Evolutionary conservation across 2,113 vertebrate species (phyloP).

Genomic region (Sphaerodactylus townsendi): DNA sequence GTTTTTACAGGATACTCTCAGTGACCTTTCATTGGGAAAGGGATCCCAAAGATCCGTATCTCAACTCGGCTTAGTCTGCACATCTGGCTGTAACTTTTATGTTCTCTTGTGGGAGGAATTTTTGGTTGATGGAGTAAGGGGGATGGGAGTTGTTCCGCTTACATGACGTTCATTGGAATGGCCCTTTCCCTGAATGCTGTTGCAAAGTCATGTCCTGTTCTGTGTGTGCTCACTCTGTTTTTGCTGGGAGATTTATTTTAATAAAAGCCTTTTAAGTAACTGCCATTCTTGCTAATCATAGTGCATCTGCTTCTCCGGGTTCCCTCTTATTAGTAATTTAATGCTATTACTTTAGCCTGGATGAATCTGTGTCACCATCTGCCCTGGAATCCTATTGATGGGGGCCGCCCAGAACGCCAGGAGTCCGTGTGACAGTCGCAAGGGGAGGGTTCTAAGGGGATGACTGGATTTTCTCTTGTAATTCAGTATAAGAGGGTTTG

Average conservation of each 20-base stretch:
- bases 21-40: neutral
- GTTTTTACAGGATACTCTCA: too few species aligned
- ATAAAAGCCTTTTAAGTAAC: constrained; percentile 72
- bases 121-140: constrained; percentile 27
- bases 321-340: constrained; percentile 71
- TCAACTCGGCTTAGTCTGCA: constrained; percentile 9
- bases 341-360: constrained; percentile 70
- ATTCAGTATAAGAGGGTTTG: constrained; percentile 44
- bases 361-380: constrained; percentile 74
- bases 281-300: constrained; percentile 69
- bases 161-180: constrained; percentile 53
- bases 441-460: constrained; percentile 41
- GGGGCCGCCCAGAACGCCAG: constrained; percentile 48
- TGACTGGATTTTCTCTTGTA: constrained; percentile 56
- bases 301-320: constrained; percentile 68
- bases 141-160: constrained; percentile 14
- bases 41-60: neutral
- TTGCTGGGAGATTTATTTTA: constrained; percentile 69
- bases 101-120: constrained; percentile 39
- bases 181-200: constrained; percentile 46
- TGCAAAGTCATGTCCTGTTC: constrained; percentile 58
- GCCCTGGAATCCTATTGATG: constrained; percentile 63
- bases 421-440: constrained; percentile 36
- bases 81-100: constrained; percentile 27
- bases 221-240: constrained; percentile 42